phyloP scores from a whole-genome alignment of 2,113 vertebrate species.

The Pyxicephalus adspersus region DNA sequence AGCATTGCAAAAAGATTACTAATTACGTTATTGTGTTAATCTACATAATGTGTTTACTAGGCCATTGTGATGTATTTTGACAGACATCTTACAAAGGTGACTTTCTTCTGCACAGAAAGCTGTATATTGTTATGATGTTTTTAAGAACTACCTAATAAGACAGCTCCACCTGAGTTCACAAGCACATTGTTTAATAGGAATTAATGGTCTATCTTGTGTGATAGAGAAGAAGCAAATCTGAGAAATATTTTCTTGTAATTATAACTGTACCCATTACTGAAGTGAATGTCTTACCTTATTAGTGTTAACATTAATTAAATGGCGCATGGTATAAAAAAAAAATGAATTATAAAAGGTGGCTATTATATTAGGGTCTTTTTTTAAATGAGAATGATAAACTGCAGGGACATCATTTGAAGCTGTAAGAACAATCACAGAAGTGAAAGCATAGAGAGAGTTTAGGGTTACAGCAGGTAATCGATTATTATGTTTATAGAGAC shows the following conservation, averaged over 20 bases:
- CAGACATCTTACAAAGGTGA: not conserved
- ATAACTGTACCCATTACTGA: not conserved
- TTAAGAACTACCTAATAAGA: not conserved
- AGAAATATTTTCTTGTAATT: slow-evolving; percentile 7
- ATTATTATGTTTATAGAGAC: too few relatives aligned
- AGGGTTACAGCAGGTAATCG: too few relatives aligned
- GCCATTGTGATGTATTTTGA: not conserved
- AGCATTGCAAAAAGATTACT: too few relatives aligned
- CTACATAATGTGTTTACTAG: not conserved
- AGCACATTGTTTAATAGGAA: not conserved
- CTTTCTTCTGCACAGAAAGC: not conserved
- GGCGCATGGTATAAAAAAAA: not conserved
- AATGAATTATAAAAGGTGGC: not conserved
- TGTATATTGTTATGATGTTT: not conserved
- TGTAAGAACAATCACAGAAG: too few relatives aligned
- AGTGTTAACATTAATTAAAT: not conserved
- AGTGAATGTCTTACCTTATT: slow-evolving; percentile 8
- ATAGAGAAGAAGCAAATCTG: not conserved
- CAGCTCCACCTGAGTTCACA: not conserved
- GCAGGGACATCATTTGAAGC: too few relatives aligned
- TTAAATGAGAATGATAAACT: too few relatives aligned
- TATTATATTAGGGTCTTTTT: not conserved
- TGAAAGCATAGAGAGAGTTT: too few relatives aligned
- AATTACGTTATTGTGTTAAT: too few relatives aligned
- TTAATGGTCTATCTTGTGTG: not conserved